A percentile compares a stretch with the other conserved stretches of the same genome.
These are phyloP conservation scores for Amblyjoppa fuscipennis DNA, from an alignment of 2,888 invertebrate species.

Conservation along the genomic window DNA sequence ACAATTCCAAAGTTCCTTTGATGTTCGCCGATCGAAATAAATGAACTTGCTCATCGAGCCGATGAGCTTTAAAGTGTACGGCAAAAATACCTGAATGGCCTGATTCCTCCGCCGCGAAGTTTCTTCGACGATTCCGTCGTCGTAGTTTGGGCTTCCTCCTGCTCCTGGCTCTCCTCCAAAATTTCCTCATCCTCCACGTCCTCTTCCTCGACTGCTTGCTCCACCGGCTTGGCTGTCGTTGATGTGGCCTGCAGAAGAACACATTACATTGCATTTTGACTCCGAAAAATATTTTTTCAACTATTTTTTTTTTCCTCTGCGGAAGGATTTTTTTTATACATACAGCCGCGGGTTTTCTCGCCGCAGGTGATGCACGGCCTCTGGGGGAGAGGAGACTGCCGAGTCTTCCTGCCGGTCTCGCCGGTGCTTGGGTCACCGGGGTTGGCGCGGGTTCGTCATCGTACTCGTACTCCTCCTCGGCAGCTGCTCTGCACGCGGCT, in stretches of 20 bases:
- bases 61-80: background rate
- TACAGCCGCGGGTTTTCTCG: constrained; percentile 74
- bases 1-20: too few species aligned
- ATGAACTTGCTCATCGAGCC: background rate
- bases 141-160: constrained; percentile 86
- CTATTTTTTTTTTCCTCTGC: background rate
- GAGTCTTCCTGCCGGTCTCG: constrained; percentile 74
- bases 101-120: constrained; percentile 88
- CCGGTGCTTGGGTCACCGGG: constrained; percentile 77
- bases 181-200: constrained; percentile 86
- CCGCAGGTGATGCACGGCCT: constrained; percentile 72
- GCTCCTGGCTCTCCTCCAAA: constrained; percentile 87
- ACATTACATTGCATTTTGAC: background rate
- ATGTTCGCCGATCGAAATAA: background rate
- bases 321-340: constrained; percentile 44
- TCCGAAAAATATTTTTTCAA: background rate
- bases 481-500: constrained; percentile 76
- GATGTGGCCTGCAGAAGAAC: constrained; percentile 72
- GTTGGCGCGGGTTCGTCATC: constrained; percentile 77
- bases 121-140: constrained; percentile 91
- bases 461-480: constrained; percentile 80
- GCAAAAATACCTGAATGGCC: constrained; percentile 88
- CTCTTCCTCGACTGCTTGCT: constrained; percentile 80
- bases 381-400: constrained; percentile 77
- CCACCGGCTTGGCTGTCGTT: constrained; percentile 78